These are phyloP conservation scores for Cephonodes hylas DNA, from an alignment of 2,888 invertebrate species.

Conservation along the genomic window DNA sequence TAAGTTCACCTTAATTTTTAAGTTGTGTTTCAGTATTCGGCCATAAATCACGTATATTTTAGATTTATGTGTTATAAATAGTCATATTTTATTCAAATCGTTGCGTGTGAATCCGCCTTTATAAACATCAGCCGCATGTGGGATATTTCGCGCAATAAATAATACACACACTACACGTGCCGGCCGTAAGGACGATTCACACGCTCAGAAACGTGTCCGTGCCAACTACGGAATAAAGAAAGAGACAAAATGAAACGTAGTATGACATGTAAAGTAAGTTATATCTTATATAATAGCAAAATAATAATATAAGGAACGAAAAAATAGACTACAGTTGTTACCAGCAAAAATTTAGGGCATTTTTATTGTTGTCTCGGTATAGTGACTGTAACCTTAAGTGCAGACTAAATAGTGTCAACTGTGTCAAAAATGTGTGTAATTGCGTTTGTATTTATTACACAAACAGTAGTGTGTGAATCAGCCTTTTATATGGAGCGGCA, in stretches of 20 bases:
- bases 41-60: too few species aligned
- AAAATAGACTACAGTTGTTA: too few species aligned
- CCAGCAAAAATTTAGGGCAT: too few species aligned
- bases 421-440: background rate
- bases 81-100: background rate
- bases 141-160: background rate
- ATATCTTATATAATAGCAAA: too few species aligned
- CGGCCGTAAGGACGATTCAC: background rate
- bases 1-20: too few species aligned
- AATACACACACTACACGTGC: constrained; percentile 5
- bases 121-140: background rate
- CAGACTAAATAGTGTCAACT: too few species aligned
- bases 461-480: background rate
- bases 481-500: background rate
- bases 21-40: too few species aligned
- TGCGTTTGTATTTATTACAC: background rate
- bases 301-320: too few species aligned
- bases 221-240: background rate
- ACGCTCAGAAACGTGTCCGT: background rate
- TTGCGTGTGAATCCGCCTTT: background rate
- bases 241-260: background rate
- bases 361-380: too few species aligned
- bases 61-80: too few species aligned
- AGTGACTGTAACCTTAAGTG: too few species aligned
- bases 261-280: too few species aligned